Base-by-base conservation (phyloP, 2,797 vertebrate species). In the Spinus olivaceus region DNA sequence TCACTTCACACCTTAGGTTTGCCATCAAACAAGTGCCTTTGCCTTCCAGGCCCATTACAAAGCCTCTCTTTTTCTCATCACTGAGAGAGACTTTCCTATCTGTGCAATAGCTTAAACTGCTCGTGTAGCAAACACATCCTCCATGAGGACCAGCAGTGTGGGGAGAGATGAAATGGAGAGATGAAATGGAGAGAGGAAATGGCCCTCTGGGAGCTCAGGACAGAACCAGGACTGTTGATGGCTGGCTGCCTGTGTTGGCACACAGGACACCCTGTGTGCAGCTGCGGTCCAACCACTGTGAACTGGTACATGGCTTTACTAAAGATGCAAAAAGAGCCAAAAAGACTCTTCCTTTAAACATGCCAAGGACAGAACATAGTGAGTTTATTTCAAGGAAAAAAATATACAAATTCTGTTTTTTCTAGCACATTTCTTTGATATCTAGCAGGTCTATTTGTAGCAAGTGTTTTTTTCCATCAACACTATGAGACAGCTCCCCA, bases 121-220 rank as follows among this genome's bases (percentile, higher is more conserved):
- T 77, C 21, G 11, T 30, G 30, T 2, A 30, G n/a, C 14, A 79
- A 72, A 57, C 0, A 1, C 14, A 16, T 46, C 19, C 32, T 80
- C n/a, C 44, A 6, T 12, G 56, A 14, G 35, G 35, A 32, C 14
- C 8, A 14, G 22, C 23, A 49, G 3, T 0, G 0, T 4, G 10
- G 39, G 32, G 22, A 57, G 57, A 81, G 59, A 12, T 27, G 44
- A 56, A 50, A 72, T 20, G n/a, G n/a, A 41, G 39, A 41, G 39
- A 41, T 41, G 39, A 41, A 41, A 41, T 41, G 32, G 20, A 57
- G 57, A 81, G 66, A 12, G 24, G 44, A 56, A 50, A 69, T 22
- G 35, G 35, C 18, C 6, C 3, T 10, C 9, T 4, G 19, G 20
- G 46, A 78, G 61, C 56, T 64, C 44, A 56, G 85, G 79, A 50